Conservation (phyloP, 92 coral and sea anemone species). For the Paragorgia papillata region DNA sequence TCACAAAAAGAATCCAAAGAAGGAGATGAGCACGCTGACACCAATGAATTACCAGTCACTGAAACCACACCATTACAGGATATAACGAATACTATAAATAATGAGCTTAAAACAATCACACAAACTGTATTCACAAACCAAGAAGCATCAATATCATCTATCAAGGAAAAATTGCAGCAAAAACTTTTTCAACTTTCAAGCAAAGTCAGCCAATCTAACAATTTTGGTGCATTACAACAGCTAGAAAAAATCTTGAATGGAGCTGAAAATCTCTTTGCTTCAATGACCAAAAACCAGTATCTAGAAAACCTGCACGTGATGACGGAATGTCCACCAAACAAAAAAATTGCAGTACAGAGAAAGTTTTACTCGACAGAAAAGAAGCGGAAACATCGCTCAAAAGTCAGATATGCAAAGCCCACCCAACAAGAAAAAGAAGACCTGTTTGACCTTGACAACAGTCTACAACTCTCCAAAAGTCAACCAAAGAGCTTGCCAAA, state of each 20-base stretch:
- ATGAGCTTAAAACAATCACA: conserved; percentile 6
- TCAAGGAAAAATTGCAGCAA: conserved; percentile 16
- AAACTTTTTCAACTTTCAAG: conserved; percentile 35
- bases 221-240: conserved; percentile 34
- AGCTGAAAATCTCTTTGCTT: conserved; percentile 40
- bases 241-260: conserved; percentile 48
- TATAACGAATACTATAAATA: background rate
- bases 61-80: background rate
- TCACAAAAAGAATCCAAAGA: background rate
- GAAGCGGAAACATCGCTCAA: conserved; percentile 35
- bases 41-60: background rate
- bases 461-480: background rate
- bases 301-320: conserved; percentile 22
- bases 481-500: background rate
- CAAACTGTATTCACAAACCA: conserved; percentile 5
- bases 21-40: background rate
- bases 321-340: conserved; percentile 54
- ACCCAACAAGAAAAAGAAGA: conserved; percentile 44
- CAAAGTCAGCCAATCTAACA: conserved; percentile 39
- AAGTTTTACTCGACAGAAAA: conserved; percentile 50
- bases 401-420: conserved; percentile 46
- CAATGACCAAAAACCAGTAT: conserved; percentile 34
- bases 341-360: conserved; percentile 54
- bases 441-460: conserved; percentile 6
- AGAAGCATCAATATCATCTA: background rate